phyloP scores from a whole-genome alignment of 2,888 invertebrate genomes.

The Busseola fusca region DNA sequence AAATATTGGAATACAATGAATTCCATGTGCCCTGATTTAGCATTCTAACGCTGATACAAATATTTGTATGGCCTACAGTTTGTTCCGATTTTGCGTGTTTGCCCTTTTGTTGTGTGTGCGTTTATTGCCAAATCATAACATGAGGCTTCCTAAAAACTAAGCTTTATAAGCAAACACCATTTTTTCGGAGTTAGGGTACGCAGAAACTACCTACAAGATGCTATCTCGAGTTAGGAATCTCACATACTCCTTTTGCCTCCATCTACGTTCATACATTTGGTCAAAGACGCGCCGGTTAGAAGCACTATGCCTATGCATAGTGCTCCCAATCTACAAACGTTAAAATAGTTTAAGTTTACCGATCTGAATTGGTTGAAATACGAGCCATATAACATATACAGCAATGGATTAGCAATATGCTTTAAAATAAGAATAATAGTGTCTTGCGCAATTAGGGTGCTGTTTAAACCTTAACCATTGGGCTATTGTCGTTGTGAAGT shows the following conservation, averaged over 20 bases:
- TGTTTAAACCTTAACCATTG: not conserved
- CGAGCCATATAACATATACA: not conserved
- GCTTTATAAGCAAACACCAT: too few species aligned
- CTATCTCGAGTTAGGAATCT: not conserved
- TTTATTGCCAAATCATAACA: slow-evolving; percentile 11
- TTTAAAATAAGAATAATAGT: too few species aligned
- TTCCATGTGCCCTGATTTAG: slow-evolving; percentile 31
- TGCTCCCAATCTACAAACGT: not conserved
- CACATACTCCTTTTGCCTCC: not conserved
- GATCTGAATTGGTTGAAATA: slow-evolving; percentile 2
- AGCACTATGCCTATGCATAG: too few species aligned
- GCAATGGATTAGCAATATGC: too few species aligned
- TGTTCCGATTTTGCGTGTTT: slow-evolving; percentile 44
- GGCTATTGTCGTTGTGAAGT: not conserved
- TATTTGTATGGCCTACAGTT: slow-evolving; percentile 39
- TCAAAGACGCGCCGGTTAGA: too few species aligned
- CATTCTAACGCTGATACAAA: slow-evolving; percentile 43
- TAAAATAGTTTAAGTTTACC: not conserved
- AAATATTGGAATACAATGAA: slow-evolving; percentile 37
- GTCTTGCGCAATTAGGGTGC: too few species aligned
- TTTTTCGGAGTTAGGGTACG: not conserved
- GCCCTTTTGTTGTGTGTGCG: slow-evolving; percentile 33
- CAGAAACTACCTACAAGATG: not conserved
- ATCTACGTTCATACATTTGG: not conserved
- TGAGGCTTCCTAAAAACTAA: not conserved